phyloP scores from a whole-genome alignment of 2,797 vertebrate species.

The Varecia variegata region DNA sequence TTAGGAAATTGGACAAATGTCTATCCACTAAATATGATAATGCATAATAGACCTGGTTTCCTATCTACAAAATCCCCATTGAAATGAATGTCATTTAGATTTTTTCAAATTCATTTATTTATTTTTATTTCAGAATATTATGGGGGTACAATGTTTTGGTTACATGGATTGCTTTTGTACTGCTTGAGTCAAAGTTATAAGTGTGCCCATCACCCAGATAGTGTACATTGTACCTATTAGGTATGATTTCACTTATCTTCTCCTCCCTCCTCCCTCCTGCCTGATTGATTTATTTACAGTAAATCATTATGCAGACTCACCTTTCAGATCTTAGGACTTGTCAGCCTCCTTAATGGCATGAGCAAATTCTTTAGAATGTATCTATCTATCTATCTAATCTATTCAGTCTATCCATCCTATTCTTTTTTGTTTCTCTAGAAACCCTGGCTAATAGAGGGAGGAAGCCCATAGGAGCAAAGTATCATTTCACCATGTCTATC shows the following conservation, averaged over 20 bases:
- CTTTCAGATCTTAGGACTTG: background rate
- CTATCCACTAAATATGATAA: background rate
- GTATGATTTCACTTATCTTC: too few species aligned
- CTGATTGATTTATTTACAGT: too few species aligned
- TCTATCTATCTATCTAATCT: background rate
- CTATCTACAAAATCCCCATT: background rate
- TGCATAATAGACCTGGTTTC: background rate
- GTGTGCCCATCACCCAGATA: too few species aligned
- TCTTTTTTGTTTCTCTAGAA: background rate
- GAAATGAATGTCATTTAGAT: background rate
- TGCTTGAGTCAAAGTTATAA: too few species aligned
- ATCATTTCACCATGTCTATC: background rate
- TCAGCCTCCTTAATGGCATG: background rate
- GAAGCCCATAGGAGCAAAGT: background rate
- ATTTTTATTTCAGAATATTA: too few species aligned
- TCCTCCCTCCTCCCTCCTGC: too few species aligned
- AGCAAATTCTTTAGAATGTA: background rate
- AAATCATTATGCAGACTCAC: background rate
- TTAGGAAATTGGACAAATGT: background rate
- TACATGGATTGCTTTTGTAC: too few species aligned
- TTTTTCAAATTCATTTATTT: background rate
- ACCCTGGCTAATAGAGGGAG: background rate
- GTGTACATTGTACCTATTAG: too few species aligned
- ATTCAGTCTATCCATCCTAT: background rate
- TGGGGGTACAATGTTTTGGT: too few species aligned